Conservation (phyloP, 1,140 invertebrate genomes). For the Pararge aegeria region DNA sequence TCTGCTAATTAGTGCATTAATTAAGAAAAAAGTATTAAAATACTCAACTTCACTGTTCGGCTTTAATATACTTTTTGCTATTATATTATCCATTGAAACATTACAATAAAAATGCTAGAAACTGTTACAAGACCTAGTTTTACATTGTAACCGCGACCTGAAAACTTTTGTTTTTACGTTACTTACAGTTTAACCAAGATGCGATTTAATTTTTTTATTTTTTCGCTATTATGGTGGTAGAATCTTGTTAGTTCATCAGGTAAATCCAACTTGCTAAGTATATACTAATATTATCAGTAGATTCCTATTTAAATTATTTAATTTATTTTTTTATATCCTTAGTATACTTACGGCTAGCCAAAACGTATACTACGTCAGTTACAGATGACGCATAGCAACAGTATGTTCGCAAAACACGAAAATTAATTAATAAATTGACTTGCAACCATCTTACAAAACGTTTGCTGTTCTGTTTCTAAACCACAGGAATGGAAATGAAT, state of each 20-base stretch:
- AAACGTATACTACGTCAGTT: too few species aligned
- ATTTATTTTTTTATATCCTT: too few species aligned
- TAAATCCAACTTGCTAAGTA: too few species aligned
- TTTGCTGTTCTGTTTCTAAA: too few species aligned
- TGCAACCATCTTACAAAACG: too few species aligned
- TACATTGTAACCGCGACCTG: constrained; percentile 15
- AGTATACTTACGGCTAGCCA: too few species aligned
- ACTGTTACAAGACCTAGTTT: constrained; percentile 24
- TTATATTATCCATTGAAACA: constrained; percentile 12
- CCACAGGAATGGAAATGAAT: too few species aligned
- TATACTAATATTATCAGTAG: too few species aligned
- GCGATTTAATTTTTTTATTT: constrained; percentile 16
- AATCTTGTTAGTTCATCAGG: not conserved
- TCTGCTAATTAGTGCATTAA: not conserved
- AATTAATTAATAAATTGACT: too few species aligned
- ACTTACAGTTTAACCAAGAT: constrained; percentile 16
- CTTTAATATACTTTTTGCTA: not conserved
- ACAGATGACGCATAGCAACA: too few species aligned
- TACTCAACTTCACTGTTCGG: not conserved
- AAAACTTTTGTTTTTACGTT: constrained; percentile 23
- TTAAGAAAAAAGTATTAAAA: not conserved
- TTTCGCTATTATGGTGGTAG: not conserved
- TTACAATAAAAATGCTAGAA: constrained; percentile 22
- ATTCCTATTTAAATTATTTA: too few species aligned
- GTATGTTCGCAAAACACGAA: too few species aligned